Percentiles rank a stretch among this genome's conserved stretches.
Evolutionary conservation across 2,888 invertebrate species (phyloP).

Genomic region (Ceraclea dissimilis): DNA sequence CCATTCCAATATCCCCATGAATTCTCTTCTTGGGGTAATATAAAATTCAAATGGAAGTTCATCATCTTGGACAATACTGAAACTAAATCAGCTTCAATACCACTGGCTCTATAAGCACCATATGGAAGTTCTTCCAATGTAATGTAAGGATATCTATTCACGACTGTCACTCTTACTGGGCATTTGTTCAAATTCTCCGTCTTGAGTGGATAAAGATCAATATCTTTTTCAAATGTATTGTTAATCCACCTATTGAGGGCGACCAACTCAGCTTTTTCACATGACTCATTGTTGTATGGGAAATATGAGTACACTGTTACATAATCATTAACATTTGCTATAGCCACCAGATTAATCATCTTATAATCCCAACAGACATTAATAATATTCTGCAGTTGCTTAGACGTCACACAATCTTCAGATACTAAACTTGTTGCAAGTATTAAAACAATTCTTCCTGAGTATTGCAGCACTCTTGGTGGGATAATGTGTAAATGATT

Average conservation of each 20-base stretch:
- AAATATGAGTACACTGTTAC: slow-evolving; percentile 16
- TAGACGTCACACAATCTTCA: not conserved
- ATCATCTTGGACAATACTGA: slow-evolving; percentile 9
- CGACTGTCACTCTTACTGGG: slow-evolving; percentile 9
- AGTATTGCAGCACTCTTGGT: slow-evolving; percentile 5
- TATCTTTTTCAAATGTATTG: slow-evolving; percentile 9
- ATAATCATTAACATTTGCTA: slow-evolving; percentile 2
- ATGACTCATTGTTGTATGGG: slow-evolving; percentile 12
- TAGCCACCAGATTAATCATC: slow-evolving; percentile 15
- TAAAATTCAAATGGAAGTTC: slow-evolving; percentile 15
- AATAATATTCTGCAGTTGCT: slow-evolving; percentile 16
- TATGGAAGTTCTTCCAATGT: not conserved
- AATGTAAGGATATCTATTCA: slow-evolving; percentile 16
- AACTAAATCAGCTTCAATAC: slow-evolving; percentile 19
- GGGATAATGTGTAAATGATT: slow-evolving; percentile 13
- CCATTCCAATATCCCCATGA: slow-evolving; percentile 18
- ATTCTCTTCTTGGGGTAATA: slow-evolving; percentile 13
- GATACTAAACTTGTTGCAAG: slow-evolving; percentile 6
- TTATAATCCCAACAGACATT: slow-evolving; percentile 16
- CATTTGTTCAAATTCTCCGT: slow-evolving; percentile 13
- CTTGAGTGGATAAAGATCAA: slow-evolving; percentile 16
- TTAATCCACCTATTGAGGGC: slow-evolving; percentile 21
- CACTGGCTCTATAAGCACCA: slow-evolving; percentile 8
- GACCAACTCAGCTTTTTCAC: slow-evolving; percentile 9
- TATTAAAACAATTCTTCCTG: slow-evolving; percentile 18